A percentile compares a stretch with the other conserved stretches of the same genome.
phyloP scores from a whole-genome alignment of 2,888 invertebrate genomes.

The Drosophila nr. medialis region DNA sequence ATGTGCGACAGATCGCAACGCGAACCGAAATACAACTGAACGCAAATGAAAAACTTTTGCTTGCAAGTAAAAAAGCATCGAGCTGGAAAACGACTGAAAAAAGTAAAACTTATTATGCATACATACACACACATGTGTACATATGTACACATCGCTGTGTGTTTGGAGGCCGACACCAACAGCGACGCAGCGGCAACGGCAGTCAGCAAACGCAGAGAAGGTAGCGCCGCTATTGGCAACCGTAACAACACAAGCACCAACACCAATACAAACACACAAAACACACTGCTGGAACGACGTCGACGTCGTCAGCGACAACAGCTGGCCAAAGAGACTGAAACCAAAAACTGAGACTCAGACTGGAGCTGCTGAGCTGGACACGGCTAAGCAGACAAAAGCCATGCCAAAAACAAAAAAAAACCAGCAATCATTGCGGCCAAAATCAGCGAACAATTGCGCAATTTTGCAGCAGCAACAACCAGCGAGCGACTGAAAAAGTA shows the following conservation, averaged over 20 bases:
- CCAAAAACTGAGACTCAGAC: conserved; percentile 35
- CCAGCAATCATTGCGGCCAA: conserved; percentile 49
- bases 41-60: conserved; percentile 83
- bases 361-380: conserved; percentile 22
- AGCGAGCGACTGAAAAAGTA: conserved; percentile 42
- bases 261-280: conserved; percentile 21
- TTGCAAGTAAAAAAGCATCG: conserved; percentile 81
- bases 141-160: conserved; percentile 31
- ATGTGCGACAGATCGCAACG: conserved; percentile 82
- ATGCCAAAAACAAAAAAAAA: conserved; percentile 47
- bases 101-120: conserved; percentile 78
- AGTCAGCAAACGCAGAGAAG: conserved; percentile 53
- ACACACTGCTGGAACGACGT: conserved; percentile 17
- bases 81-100: conserved; percentile 77
- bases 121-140: conserved; percentile 43
- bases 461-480: conserved; percentile 61
- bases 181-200: conserved; percentile 37
- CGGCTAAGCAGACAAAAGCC: conserved; percentile 35
- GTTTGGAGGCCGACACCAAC: conserved; percentile 74
- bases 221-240: conserved; percentile 49
- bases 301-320: conserved; percentile 43
- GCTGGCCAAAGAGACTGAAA: conserved; percentile 55
- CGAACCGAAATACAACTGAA: conserved; percentile 84
- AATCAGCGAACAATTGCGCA: conserved; percentile 78
- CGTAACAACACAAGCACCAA: conserved; percentile 47